These are phyloP conservation scores for Rotaria magnacalcarata DNA, from an alignment of 2,888 invertebrate species.

Conservation along the genomic window DNA sequence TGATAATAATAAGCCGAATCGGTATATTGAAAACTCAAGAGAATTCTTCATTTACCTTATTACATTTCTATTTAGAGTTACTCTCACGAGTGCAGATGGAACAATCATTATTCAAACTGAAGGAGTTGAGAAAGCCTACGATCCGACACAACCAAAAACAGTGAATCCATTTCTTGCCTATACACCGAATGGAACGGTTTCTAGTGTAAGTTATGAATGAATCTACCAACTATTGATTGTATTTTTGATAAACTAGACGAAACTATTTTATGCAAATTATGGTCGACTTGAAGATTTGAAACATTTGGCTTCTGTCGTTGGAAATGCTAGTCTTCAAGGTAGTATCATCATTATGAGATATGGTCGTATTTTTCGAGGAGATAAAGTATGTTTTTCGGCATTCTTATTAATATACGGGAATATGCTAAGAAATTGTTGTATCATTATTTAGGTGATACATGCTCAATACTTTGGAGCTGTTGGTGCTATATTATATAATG, in stretches of 20 bases:
- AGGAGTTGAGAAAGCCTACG: neutral
- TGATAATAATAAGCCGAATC: neutral
- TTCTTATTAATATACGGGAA: too few relatives aligned
- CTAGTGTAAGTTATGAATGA: constrained; percentile 24
- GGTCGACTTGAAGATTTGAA: constrained; percentile 40
- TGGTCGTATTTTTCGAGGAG: constrained; percentile 45
- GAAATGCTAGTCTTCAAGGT: neutral
- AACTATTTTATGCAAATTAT: constrained; percentile 43
- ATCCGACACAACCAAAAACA: neutral
- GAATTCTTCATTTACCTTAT: too few relatives aligned
- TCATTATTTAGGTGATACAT: constrained; percentile 47
- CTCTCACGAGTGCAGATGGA: neutral
- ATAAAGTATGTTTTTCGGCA: constrained; percentile 28
- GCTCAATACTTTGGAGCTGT: constrained; percentile 55
- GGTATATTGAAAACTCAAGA: neutral
- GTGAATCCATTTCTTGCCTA: constrained; percentile 45
- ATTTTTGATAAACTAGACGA: neutral
- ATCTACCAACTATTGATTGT: too few relatives aligned
- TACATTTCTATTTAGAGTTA: neutral
- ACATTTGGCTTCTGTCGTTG: constrained; percentile 43
- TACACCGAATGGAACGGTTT: constrained; percentile 35
- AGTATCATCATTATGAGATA: constrained; percentile 41
- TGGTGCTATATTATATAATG: constrained; percentile 60
- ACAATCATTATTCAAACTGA: neutral
- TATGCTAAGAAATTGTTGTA: neutral